phyloP scores from a whole-genome alignment of 2,113 vertebrate species.

The Hypanus sabinus region DNA sequence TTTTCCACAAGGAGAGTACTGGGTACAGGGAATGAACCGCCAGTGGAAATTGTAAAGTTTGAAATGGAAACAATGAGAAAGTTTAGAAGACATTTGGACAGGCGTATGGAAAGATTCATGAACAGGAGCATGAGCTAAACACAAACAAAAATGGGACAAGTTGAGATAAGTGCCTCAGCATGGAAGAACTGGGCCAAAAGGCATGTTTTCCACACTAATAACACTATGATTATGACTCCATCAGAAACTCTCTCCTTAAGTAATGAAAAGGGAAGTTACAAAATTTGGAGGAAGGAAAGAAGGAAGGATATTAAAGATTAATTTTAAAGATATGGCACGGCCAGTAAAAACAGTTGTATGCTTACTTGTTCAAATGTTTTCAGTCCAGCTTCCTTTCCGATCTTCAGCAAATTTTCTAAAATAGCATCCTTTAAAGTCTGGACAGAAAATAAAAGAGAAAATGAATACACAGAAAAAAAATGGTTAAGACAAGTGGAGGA shows the following conservation, averaged over 20 bases:
- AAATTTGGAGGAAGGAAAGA: not conserved
- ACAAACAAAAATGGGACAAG: too few species aligned
- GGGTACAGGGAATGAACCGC: too few species aligned
- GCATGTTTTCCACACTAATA: too few species aligned
- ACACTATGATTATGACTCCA: not conserved
- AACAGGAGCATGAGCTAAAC: too few species aligned
- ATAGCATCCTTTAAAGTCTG: conserved; percentile 78
- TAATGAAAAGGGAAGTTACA: not conserved
- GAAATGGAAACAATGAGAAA: too few species aligned
- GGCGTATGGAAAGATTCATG: too few species aligned
- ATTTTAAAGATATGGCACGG: not conserved
- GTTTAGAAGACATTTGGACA: too few species aligned
- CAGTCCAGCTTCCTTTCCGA: conserved; percentile 81
- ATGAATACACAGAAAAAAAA: not conserved
- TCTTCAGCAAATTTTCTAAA: conserved; percentile 72
- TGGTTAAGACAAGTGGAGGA: not conserved
- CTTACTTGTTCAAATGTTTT: conserved; percentile 94
- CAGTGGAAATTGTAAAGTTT: too few species aligned
- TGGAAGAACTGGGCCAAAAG: too few species aligned
- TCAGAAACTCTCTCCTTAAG: not conserved
- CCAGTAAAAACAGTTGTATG: conserved; percentile 1
- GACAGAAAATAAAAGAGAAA: conserved; percentile 7
- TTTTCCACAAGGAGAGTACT: too few species aligned
- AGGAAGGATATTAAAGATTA: not conserved
- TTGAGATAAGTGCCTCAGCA: too few species aligned